Evolutionary conservation across 2,797 vertebrate species (phyloP), one percentile per base, ranked within the genome.

Genomic region (Sebastiscus tertius): DNA sequence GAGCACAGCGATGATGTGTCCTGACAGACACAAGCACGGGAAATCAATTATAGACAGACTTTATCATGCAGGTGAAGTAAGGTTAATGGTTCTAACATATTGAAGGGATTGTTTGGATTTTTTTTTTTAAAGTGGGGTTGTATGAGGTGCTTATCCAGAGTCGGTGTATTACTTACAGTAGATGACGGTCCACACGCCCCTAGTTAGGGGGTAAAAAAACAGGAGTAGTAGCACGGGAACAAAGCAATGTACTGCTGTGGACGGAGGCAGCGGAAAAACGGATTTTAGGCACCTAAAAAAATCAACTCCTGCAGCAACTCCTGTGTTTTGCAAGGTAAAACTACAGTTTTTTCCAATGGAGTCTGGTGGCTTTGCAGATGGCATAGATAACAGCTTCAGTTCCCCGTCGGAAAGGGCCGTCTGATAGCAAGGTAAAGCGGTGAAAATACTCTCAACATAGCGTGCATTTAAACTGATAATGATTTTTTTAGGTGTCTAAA

Each of bases 1-100:
- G 98, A 99, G 93, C 98, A 99, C 65, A 99, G 87, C 0, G 98
- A 99, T 0, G 97, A 89, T 0, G 97, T 94, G 91, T 99, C 98
- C 98, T 99, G 92, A 54, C 16, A 75, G 8, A 80, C 29, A 55
- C 27, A 83, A 42, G 74, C 36, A 80, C 39, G 79, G 36, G 12
- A 36, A 77, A 66, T 81, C 56, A 64, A 29, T 16, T 72, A n/a
- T 9, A 52, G 58, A 55, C 54, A 3, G 20, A 20, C 26, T 36
- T 73, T 12, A n/a, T 60, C 11, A 13, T 4, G 18, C 24, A 27
- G 1, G 11, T 3, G 66, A 4, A 59, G 54, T 33, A 31, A 42
- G 2, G 0, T 62, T 64, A 12, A 78, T 12, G n/a, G 4, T 26
- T 68, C 16, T 29, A 34, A 24, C 9, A 46, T 13, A 49, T 11